These are phyloP conservation scores for Trissolcus brochymenae DNA, from an alignment of 2,888 invertebrate genomes.

Conservation along the genomic window DNA sequence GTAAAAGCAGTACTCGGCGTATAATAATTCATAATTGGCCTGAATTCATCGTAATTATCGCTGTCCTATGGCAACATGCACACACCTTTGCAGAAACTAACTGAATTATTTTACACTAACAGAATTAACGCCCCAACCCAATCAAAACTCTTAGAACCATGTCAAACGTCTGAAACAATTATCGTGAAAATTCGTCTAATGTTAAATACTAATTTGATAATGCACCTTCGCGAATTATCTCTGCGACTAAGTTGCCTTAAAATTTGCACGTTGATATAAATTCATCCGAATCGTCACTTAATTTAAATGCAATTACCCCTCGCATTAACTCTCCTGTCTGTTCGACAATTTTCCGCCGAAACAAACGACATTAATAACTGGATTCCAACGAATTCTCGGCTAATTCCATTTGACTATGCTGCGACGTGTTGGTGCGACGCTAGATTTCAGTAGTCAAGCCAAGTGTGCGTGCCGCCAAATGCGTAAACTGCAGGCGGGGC, in stretches of 20 bases:
- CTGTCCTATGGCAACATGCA: too few species aligned
- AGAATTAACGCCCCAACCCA: slow-evolving; percentile 6
- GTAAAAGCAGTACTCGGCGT: too few species aligned
- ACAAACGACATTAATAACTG: slow-evolving; percentile 54
- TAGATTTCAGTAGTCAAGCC: slow-evolving; percentile 65
- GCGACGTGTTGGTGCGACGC: slow-evolving; percentile 63
- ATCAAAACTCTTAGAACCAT: slow-evolving; percentile 16
- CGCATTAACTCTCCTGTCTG: slow-evolving; percentile 17
- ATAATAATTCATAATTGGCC: too few species aligned
- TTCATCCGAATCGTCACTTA: slow-evolving; percentile 35
- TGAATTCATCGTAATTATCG: too few species aligned
- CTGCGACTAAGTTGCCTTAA: slow-evolving; percentile 4
- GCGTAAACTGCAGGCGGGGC: slow-evolving; percentile 63
- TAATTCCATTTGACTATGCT: slow-evolving; percentile 42
- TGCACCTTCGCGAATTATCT: slow-evolving; percentile 9
- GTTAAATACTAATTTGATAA: slow-evolving; percentile 22
- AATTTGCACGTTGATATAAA: slow-evolving; percentile 21
- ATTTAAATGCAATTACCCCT: slow-evolving; percentile 45
- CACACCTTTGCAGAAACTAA: too few species aligned
- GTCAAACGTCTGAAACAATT: slow-evolving; percentile 18
- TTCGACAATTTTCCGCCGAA: slow-evolving; percentile 27
- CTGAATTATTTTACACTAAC: slow-evolving; percentile 4
- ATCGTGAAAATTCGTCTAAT: slow-evolving; percentile 9
- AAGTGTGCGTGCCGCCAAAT: slow-evolving; percentile 58
- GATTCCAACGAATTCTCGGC: slow-evolving; percentile 45